Base-by-base conservation (phyloP, 2,888 invertebrate species). In the Argyra leucocephala region DNA sequence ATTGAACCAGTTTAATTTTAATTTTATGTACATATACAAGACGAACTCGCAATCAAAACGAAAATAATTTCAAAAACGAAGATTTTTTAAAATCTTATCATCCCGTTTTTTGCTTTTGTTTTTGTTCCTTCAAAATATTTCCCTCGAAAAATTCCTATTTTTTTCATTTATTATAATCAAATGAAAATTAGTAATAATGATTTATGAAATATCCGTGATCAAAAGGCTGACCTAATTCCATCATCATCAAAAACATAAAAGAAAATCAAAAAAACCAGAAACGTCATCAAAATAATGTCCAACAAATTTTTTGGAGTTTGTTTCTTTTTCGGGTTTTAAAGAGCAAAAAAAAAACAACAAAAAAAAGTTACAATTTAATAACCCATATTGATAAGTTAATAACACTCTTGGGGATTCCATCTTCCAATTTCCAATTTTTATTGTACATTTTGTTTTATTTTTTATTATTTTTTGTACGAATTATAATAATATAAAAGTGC, bases 181-280 rank as follows among this genome's bases (percentile, higher is more conserved):
- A 48, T 9, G 3, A 15, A 48, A 48, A 48, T 18, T 48, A 48
- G 15, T 48, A 31, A 31, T 48, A n/a, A 48, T 48, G 15, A 48
- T 48, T 48, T 48, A 48, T 48, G n/a, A 18, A n/a, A 48, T 48
- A 48, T 48, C 48, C 48, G 48, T 48, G 48, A 48, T n/a, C 48
- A 15, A 15, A 48, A 48, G 18, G 18, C 48, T 48, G 48, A 48
- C 48, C 48, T 48, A 48, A 48, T 48, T 48, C 15, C 18, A 18
- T 15, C 48, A 48, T 48, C 18, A 48, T 48, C 5, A 48, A 48
- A 48, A 18, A 48, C 7, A 48, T 18, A 37, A 15, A 37, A 37
- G 12, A 37, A 15, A 37, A 15, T 12, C 1, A 48, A 48, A 48
- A 48, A 48, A n/a, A 4, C 15, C 5, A 5, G 5, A 48, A 48